phyloP scores from a whole-genome alignment of 2,113 vertebrate species.

The Macaca fascicularis region T2T-MFA8v1.1 NC_088389.1:73088001-73088500 shows the following conservation, averaged over 20 bases:
- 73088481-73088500: background rate
- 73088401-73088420: conserved; percentile 45
- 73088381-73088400: background rate
- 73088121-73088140: conserved; percentile 42
- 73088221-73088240: conserved; percentile 60
- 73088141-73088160: conserved; percentile 37
- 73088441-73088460: conserved; percentile 27
- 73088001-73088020: conserved; percentile 84
- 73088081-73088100: conserved; percentile 60
- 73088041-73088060: conserved; percentile 76
- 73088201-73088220: conserved; percentile 62
- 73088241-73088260: conserved; percentile 73
- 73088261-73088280: conserved; percentile 75
- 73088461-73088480: conserved; percentile 1
- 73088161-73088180: conserved; percentile 54
- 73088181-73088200: conserved; percentile 68
- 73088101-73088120: conserved; percentile 36
- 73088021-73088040: conserved; percentile 81
- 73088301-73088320: conserved; percentile 63
- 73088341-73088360: conserved; percentile 16
- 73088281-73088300: conserved; percentile 68
- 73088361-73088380: conserved; percentile 44
- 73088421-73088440: conserved; percentile 39
- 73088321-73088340: background rate
- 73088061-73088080: conserved; percentile 79